phyloP scores from a whole-genome alignment of 2,113 vertebrate genomes.

The Zosterops borbonicus region DNA sequence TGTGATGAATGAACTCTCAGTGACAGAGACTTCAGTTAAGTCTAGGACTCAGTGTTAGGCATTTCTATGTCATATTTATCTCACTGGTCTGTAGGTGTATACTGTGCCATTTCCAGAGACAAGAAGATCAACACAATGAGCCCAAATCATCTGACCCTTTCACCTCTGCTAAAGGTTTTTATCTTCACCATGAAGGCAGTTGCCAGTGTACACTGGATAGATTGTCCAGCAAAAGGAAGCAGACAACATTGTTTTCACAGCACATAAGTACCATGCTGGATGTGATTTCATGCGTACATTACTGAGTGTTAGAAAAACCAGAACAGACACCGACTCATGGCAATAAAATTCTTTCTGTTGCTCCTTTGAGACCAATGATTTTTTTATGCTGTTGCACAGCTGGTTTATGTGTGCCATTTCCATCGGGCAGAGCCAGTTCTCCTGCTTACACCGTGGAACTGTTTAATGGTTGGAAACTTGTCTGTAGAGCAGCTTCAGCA shows the following conservation, averaged over 20 bases:
- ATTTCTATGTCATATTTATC: background rate
- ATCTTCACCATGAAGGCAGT: background rate
- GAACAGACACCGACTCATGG: constrained; percentile 61
- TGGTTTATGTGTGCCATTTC: constrained; percentile 64
- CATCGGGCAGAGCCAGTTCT: constrained; percentile 15
- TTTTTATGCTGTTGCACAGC: constrained; percentile 62
- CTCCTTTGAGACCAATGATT: constrained; percentile 59
- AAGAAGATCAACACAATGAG: background rate
- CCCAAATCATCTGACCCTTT: background rate
- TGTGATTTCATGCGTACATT: constrained; percentile 62
- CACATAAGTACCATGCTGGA: constrained; percentile 24
- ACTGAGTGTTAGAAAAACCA: constrained; percentile 60
- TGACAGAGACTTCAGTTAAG: background rate
- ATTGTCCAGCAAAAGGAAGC: constrained; percentile 17
- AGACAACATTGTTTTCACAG: constrained; percentile 43
- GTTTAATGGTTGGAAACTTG: constrained; percentile 36
- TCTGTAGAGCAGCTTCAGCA: constrained; percentile 31
- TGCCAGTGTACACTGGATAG: background rate
- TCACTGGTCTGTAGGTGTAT: background rate
- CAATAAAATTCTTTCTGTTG: constrained; percentile 58
- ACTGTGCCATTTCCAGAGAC: background rate
- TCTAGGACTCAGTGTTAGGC: background rate
- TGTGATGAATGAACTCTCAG: background rate
- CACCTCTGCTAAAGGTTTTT: background rate
- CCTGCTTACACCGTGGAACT: background rate